Evolutionary conservation across 2,888 invertebrate species (phyloP).

Genomic region (Philereme vetulata): DNA sequence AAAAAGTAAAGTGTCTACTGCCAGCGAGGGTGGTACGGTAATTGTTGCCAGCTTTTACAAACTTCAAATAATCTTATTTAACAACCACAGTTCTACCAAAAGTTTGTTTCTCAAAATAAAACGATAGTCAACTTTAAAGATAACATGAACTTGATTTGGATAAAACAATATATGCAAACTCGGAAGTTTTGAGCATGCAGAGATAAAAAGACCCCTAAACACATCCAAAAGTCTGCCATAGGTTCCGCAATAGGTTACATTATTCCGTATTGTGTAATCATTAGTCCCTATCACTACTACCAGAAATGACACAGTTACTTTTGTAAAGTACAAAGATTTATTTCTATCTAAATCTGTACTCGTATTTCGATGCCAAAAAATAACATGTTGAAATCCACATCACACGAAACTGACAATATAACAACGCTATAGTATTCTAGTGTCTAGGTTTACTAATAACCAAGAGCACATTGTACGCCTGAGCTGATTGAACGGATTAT

Average conservation of each 20-base stretch:
- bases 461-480: slow-evolving; percentile 11
- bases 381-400: slow-evolving; percentile 2
- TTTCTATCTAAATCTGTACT: not conserved
- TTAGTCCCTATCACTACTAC: too few species aligned
- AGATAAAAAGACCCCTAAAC: not conserved
- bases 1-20: slow-evolving; percentile 39
- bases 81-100: slow-evolving; percentile 51
- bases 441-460: slow-evolving; percentile 23
- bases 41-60: slow-evolving; percentile 22
- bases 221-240: too few species aligned
- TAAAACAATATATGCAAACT: not conserved
- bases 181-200: not conserved
- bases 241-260: too few species aligned
- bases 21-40: slow-evolving; percentile 17
- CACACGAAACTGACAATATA: slow-evolving; percentile 14
- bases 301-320: too few species aligned
- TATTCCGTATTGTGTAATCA: too few species aligned
- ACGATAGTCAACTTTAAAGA: not conserved
- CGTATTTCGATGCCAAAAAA: not conserved
- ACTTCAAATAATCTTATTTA: slow-evolving; percentile 49
- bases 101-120: slow-evolving; percentile 53
- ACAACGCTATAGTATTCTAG: slow-evolving; percentile 14
- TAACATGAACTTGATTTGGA: not conserved
- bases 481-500: slow-evolving; percentile 22
- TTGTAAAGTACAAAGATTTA: not conserved